Conservation (phyloP, 2,888 invertebrate species). For the Cephus sareptanus region DNA sequence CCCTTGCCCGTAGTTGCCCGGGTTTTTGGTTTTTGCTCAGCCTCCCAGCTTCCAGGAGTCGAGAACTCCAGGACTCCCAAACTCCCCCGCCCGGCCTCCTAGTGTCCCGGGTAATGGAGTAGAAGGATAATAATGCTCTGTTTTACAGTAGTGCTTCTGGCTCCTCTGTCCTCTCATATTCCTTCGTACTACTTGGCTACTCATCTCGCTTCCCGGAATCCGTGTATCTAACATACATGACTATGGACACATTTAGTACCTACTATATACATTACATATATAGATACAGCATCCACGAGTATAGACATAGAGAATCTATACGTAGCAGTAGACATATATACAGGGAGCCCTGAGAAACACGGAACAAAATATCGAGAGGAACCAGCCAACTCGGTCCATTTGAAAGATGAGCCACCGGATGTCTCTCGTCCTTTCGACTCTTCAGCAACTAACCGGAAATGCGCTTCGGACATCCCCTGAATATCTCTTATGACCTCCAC, state of each 20-base stretch:
- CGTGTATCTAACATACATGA: background rate
- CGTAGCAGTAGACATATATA: background rate
- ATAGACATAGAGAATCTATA: background rate
- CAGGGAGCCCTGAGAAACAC: conserved; percentile 35
- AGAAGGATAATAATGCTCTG: conserved; percentile 62
- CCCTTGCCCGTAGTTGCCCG: conserved; percentile 56
- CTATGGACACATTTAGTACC: background rate
- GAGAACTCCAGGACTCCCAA: conserved; percentile 26
- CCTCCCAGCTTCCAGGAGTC: conserved; percentile 9
- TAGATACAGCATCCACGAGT: background rate
- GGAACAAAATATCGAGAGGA: conserved; percentile 45
- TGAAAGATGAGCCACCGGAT: background rate
- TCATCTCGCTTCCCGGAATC: background rate
- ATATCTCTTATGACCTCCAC: background rate
- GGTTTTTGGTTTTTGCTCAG: conserved; percentile 56
- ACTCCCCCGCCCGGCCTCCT: conserved; percentile 40
- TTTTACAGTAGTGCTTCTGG: conserved; percentile 45
- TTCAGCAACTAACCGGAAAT: background rate
- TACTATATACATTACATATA: too few relatives aligned
- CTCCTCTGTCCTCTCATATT: background rate
- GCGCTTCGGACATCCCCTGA: background rate
- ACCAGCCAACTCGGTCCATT: background rate
- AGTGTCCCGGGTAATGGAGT: conserved; percentile 59
- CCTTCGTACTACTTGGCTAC: background rate
- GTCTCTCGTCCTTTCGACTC: background rate